Percentiles rank a stretch among this genome's conserved stretches.
Conservation (phyloP, 2,797 vertebrate genomes). For the Manis javanica region DNA sequence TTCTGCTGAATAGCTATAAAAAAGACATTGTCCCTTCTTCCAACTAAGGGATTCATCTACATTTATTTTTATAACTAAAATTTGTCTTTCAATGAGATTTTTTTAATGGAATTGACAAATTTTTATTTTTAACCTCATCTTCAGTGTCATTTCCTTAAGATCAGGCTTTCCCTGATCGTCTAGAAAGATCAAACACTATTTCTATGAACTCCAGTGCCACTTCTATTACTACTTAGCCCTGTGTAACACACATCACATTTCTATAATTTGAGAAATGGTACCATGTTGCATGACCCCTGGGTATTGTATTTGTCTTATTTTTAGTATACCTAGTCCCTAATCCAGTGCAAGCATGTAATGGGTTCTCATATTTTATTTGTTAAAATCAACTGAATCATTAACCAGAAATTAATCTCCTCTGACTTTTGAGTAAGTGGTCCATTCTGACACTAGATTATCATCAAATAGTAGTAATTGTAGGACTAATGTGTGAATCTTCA, state of each 20-base stretch:
- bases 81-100: not conserved
- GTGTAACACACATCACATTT: not conserved
- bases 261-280: not conserved
- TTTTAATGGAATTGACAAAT: not conserved
- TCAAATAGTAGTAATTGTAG: not conserved
- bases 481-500: conserved; percentile 19
- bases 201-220: not conserved
- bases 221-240: not conserved
- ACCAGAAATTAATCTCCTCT: conserved; percentile 45
- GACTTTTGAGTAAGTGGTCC: not conserved
- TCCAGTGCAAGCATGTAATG: not conserved
- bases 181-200: not conserved
- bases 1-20: not conserved
- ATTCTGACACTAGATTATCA: conserved; percentile 17
- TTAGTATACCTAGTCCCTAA: not conserved
- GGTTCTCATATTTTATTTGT: conserved; percentile 5
- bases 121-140: not conserved
- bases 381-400: conserved; percentile 52
- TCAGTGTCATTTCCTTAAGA: not conserved
- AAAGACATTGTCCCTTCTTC: not conserved
- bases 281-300: not conserved
- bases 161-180: not conserved
- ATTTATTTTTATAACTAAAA: not conserved
- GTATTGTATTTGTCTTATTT: not conserved
- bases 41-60: not conserved